These are phyloP conservation scores for Lordiphosa clarofinis DNA, from an alignment of 1,140 invertebrate species.

Conservation along the genomic window DNA sequence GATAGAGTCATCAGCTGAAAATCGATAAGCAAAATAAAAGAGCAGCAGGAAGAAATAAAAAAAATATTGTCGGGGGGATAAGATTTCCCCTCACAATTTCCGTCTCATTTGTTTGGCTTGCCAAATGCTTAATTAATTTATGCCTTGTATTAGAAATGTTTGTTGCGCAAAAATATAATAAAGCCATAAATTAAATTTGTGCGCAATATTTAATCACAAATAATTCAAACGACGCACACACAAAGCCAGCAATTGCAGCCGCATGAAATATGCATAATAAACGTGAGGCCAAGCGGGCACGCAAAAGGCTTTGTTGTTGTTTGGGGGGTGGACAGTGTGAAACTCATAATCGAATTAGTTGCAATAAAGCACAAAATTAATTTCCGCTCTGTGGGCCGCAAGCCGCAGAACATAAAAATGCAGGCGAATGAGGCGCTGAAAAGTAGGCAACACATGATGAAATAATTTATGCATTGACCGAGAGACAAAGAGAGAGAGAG, in stretches of 20 bases:
- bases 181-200: slow-evolving; percentile 54
- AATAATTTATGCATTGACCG: too few species aligned
- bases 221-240: slow-evolving; percentile 25
- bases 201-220: slow-evolving; percentile 55
- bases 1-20: slow-evolving; percentile 62
- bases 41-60: not conserved
- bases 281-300: slow-evolving; percentile 29
- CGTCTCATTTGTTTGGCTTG: slow-evolving; percentile 40
- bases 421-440: slow-evolving; percentile 18
- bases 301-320: slow-evolving; percentile 25
- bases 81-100: slow-evolving; percentile 32
- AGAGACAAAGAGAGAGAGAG: too few species aligned
- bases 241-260: slow-evolving; percentile 28
- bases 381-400: slow-evolving; percentile 55
- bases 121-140: slow-evolving; percentile 53
- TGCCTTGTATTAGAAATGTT: slow-evolving; percentile 28
- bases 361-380: slow-evolving; percentile 72
- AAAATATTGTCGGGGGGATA: slow-evolving; percentile 8
- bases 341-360: slow-evolving; percentile 71
- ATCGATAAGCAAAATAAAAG: slow-evolving; percentile 55
- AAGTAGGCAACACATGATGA: slow-evolving; percentile 19
- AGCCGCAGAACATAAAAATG: slow-evolving; percentile 41
- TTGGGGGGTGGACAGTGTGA: slow-evolving; percentile 20
- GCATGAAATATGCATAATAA: slow-evolving; percentile 38
- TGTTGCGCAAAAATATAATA: slow-evolving; percentile 37